phyloP scores from a whole-genome alignment of 2,797 vertebrate genomes.

The Lagorchestes hirsutus region DNA sequence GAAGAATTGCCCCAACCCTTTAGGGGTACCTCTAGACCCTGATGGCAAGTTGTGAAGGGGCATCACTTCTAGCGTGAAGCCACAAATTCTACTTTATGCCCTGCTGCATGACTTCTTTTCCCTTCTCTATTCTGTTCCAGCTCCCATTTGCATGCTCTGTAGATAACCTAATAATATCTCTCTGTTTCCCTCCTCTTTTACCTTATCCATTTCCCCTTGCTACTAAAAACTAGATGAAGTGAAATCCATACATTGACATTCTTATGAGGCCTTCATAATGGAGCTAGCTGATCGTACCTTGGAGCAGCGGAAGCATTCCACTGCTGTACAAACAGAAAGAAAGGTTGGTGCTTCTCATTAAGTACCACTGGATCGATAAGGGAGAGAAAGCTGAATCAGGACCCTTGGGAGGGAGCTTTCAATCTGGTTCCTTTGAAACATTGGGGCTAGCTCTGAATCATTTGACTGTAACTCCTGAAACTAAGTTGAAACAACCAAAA shows the following conservation, averaged over 20 bases:
- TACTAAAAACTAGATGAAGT: conserved; percentile 45
- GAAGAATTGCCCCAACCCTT: not conserved
- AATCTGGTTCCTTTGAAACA: conserved; percentile 36
- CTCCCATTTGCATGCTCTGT: conserved; percentile 43
- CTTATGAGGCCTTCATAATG: conserved; percentile 10
- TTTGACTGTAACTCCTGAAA: not conserved
- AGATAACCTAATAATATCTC: not conserved
- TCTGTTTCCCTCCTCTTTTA: not conserved
- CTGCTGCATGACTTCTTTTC: not conserved
- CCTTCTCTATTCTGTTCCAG: not conserved
- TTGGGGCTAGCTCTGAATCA: conserved; percentile 34
- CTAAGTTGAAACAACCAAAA: conserved; percentile 40
- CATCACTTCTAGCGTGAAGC: not conserved
- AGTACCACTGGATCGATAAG: conserved; percentile 52
- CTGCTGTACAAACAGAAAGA: conserved; percentile 46
- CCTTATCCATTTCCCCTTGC: conserved; percentile 39
- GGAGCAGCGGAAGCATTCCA: conserved; percentile 42
- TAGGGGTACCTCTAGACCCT: not conserved
- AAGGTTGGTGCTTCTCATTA: conserved; percentile 50
- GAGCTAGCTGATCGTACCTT: conserved; percentile 10
- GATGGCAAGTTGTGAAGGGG: not conserved
- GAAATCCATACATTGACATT: conserved; percentile 53
- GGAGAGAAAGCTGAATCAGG: conserved; percentile 60
- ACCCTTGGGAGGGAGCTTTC: conserved; percentile 58
- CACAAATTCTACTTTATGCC: not conserved